Base-by-base conservation (phyloP, 2,113 vertebrate genomes). In the Okapia johnstoni region DNA sequence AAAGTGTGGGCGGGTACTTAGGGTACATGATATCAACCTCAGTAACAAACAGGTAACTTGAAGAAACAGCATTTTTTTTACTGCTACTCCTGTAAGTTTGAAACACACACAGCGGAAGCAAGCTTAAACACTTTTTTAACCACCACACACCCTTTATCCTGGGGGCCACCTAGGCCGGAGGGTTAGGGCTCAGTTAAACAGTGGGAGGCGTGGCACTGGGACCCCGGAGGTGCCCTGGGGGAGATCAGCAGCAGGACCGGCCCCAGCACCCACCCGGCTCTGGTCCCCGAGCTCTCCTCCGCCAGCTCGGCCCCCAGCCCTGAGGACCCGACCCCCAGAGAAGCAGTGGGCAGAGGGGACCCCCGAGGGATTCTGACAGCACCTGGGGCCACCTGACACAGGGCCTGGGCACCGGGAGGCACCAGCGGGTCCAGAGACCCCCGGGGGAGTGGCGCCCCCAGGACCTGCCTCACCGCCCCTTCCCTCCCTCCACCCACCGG, bases 161-260 rank as follows among this genome's bases (percentile, higher is more conserved):
- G 50, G 17, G 86, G 4, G 26, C 40, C 5, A 8, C 61, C 3
- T 0, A 19, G 28, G 46, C 55, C 3, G 0, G 40, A 73, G 23
- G 70, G 70, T 7, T 73, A 23, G 70, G 36, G 70, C 25, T 73
- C 2, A 0, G 36, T 43, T 73, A 43, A 43, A 73, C 12, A 25
- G 70, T 3, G 28, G 19, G 9, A 15, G n/a, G 26, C 0, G 0
- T 0, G 1, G 55, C 0, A 2, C 33, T 81, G 79, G 48, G 79
- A 21, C 33, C 17, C 30, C 10, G 0, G 79, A 12, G 63, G 25
- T 4, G 15, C 86, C n/a, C 55, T 43, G 48, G 19, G 26, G 60
- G 52, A n/a, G 33, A 43, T 6, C 6, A 15, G 21, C 14, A 1
- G 5, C 43, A 3, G 23, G 10, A 25, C 33, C 4, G 3, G 19